Evolutionary conservation across 2,113 vertebrate species (phyloP), one percentile per base, ranked within the genome.

Genomic region (Psilopogon haemacephalus): DNA sequence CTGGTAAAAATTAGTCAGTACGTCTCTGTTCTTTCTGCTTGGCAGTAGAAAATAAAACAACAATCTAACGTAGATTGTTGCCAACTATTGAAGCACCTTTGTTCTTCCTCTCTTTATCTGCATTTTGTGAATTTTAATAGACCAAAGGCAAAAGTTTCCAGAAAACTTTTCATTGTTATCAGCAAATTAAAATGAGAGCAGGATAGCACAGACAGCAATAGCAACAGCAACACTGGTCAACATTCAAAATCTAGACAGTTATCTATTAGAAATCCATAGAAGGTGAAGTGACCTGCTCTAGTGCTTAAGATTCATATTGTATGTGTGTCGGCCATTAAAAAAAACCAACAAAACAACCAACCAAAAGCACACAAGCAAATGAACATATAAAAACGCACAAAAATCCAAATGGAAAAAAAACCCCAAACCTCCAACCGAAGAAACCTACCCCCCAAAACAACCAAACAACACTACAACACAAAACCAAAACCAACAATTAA

Each of bases 1-100:
- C 96, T 98, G 94, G 98, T 98, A 54, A 98, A 98, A 95, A 92
- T 98, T 46, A 98, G 97, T 90, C 98, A 98, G 73, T 98, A 97
- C 27, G 62, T 98, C 69, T 97, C 98, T n/a, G 96, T 97, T 88
- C 90, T 98, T 84, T 97, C 97, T 5, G 97, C 97, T 59, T 90
- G 97, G 95, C 96, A 95, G 82, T 96, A 96, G 68, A 72, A 70
- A 75, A 50, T 23, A 50, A 69, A 75, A 38, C 19, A 89, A 11
- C 8, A 27, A 42, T 21, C 20, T 89, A 62, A 12, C 9, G 33
- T 2, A 4, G 6, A 65, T 33, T 35, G 16, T 27, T 42, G 30
- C 11, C 48, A 81, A 30, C n/a, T 33, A 59, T 15, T 73, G 16
- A 65, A 86, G 59, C 5, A 15, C 20, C 37, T 94, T 89, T 77